A percentile compares a stretch with the other conserved stretches of the same genome.
These are phyloP conservation scores for Sympetrum striolatum DNA, from an alignment of 2,888 invertebrate species.

Conservation along the genomic window DNA sequence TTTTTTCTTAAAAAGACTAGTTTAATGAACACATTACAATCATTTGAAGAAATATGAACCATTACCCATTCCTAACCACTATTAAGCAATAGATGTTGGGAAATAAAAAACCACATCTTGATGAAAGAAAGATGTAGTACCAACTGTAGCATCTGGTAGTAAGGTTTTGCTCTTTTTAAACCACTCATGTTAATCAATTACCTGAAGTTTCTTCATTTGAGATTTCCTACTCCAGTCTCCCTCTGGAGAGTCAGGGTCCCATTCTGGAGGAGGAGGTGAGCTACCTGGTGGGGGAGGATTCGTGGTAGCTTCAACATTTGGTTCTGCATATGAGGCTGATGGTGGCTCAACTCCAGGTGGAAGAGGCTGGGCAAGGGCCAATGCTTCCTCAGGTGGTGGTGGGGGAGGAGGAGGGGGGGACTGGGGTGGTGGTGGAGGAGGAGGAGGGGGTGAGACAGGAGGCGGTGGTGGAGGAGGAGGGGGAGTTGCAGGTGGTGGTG, in stretches of 20 bases:
- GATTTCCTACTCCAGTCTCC: constrained; percentile 48
- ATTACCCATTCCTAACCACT: too few species aligned
- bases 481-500: constrained; percentile 51
- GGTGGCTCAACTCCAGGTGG: constrained; percentile 65
- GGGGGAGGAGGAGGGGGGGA: constrained; percentile 50
- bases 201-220: constrained; percentile 57
- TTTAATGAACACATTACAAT: too few species aligned
- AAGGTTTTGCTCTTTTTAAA: too few species aligned
- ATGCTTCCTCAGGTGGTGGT: constrained; percentile 43
- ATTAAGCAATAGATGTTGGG: too few species aligned
- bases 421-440: constrained; percentile 51
- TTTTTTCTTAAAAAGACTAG: too few species aligned
- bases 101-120: too few species aligned
- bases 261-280: constrained; percentile 51
- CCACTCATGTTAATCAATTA: constrained; percentile 52
- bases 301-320: constrained; percentile 53
- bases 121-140: too few species aligned
- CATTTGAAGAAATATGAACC: too few species aligned
- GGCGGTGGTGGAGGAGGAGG: constrained; percentile 51
- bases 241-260: constrained; percentile 54
- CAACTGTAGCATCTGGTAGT: too few species aligned
- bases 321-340: constrained; percentile 57
- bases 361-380: constrained; percentile 58
- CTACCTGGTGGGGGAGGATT: constrained; percentile 4
- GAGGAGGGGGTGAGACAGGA: constrained; percentile 50